A percentile compares a stretch with the other conserved stretches of the same genome.
phyloP scores from a whole-genome alignment of 92 coral and sea anemone species.

The Porites evermanni region DNA sequence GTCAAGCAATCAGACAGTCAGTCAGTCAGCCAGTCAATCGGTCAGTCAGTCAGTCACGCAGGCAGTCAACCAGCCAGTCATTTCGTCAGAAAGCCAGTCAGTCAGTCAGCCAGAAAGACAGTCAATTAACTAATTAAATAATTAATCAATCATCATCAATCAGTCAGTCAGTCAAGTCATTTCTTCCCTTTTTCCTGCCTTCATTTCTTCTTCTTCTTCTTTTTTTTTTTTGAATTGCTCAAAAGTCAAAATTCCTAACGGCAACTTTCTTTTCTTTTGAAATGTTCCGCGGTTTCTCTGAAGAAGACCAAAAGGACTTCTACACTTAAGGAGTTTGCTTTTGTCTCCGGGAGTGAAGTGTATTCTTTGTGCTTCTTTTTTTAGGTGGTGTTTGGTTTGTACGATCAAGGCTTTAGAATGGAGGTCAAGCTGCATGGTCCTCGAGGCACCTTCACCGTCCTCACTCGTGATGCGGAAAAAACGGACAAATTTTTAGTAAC shows the following conservation, averaged over 20 bases:
- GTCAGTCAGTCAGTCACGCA: too few relatives aligned
- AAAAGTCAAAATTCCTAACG: too few relatives aligned
- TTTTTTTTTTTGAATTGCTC: too few relatives aligned
- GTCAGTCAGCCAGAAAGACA: not conserved
- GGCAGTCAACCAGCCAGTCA: not conserved
- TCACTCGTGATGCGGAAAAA: slow-evolving; percentile 93
- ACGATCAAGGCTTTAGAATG: slow-evolving; percentile 83
- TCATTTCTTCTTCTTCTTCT: too few relatives aligned
- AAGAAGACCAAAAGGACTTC: too few relatives aligned
- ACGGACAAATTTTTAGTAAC: slow-evolving; percentile 79
- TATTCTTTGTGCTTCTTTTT: too few relatives aligned
- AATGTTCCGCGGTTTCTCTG: too few relatives aligned
- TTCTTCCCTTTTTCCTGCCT: too few relatives aligned
- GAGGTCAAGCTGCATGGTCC: slow-evolving; percentile 80
- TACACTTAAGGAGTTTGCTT: too few relatives aligned
- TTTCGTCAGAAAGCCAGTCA: not conserved
- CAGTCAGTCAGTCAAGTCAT: not conserved
- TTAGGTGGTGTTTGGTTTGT: slow-evolving; percentile 81
- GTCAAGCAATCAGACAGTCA: too few relatives aligned
- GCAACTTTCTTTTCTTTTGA: too few relatives aligned
- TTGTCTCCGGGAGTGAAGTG: not conserved
- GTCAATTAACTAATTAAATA: not conserved
- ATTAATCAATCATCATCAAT: not conserved
- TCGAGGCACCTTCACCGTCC: slow-evolving; percentile 92
- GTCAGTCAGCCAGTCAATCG: too few relatives aligned